A percentile compares a stretch with the other conserved stretches of the same genome.
Conservation (phyloP, 92 coral and sea anemone species). For the Siderastrea radians region DNA sequence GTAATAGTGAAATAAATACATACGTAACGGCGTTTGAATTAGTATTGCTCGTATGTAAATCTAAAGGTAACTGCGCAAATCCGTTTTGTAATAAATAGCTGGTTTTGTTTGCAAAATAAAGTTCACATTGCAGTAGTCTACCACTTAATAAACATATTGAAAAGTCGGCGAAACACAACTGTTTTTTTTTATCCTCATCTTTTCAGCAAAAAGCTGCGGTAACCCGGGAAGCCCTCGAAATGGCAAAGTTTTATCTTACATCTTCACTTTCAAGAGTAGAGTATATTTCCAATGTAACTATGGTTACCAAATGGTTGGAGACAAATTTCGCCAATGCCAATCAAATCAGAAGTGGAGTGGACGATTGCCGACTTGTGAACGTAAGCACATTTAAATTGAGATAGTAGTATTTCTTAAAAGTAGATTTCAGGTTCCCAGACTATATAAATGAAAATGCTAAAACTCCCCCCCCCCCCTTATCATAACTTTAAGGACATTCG, state of each 20-base stretch:
- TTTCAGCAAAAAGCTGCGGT: conserved; percentile 86
- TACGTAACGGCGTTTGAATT: too few relatives aligned
- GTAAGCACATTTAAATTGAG: conserved; percentile 26
- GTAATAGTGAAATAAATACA: too few relatives aligned
- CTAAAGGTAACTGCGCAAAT: too few relatives aligned
- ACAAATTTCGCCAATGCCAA: conserved; percentile 74
- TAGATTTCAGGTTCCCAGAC: too few relatives aligned
- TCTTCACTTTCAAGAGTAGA: conserved; percentile 69
- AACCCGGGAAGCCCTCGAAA: conserved; percentile 75
- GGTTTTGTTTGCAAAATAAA: too few relatives aligned
- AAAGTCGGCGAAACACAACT: background rate
- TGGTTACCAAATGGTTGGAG: conserved; percentile 67
- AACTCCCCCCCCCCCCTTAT: too few relatives aligned
- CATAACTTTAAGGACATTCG: too few relatives aligned
- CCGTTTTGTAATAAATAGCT: too few relatives aligned
- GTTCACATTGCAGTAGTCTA: too few relatives aligned
- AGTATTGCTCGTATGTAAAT: too few relatives aligned
- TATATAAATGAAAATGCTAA: background rate
- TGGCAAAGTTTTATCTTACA: conserved; percentile 68
- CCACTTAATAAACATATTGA: too few relatives aligned
- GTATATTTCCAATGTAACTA: conserved; percentile 71
- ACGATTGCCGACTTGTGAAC: conserved; percentile 67
- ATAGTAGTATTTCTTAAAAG: background rate
- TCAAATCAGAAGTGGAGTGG: conserved; percentile 86
- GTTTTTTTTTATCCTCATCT: background rate